These are phyloP conservation scores for Dromiciops gliroides DNA, from an alignment of 2,113 vertebrate genomes.

Conservation along the genomic window DNA sequence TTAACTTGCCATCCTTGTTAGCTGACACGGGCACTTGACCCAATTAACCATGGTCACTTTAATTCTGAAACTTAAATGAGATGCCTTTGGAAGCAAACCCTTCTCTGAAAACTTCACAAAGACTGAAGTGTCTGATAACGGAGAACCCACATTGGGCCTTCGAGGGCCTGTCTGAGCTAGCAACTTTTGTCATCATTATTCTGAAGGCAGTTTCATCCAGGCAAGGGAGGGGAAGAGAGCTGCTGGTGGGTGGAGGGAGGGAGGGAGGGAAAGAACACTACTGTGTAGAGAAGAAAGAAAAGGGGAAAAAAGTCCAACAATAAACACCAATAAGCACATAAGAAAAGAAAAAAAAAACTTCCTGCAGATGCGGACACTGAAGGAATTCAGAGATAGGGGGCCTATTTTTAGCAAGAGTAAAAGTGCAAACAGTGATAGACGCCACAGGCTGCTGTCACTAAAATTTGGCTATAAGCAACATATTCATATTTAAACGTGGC, in stretches of 20 bases:
- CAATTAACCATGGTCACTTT: not conserved
- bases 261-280: slow-evolving; percentile 26
- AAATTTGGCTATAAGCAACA: slow-evolving; percentile 81
- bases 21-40: not conserved
- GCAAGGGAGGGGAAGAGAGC: not conserved
- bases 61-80: slow-evolving; percentile 9
- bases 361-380: slow-evolving; percentile 75
- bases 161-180: slow-evolving; percentile 37
- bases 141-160: slow-evolving; percentile 64
- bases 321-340: slow-evolving; percentile 20
- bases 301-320: slow-evolving; percentile 25
- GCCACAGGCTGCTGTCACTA: slow-evolving; percentile 81
- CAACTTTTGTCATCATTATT: slow-evolving; percentile 55
- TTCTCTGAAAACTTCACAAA: slow-evolving; percentile 31
- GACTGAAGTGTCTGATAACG: slow-evolving; percentile 30
- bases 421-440: slow-evolving; percentile 79
- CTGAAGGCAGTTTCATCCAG: slow-evolving; percentile 13
- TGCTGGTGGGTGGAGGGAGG: not conserved
- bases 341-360: slow-evolving; percentile 75
- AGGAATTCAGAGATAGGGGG: slow-evolving; percentile 70
- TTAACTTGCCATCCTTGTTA: not conserved
- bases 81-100: slow-evolving; percentile 38
- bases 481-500: slow-evolving; percentile 84
- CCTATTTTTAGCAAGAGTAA: slow-evolving; percentile 82
- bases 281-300: slow-evolving; percentile 54